These are phyloP conservation scores for Leptocoma aspasia DNA, from an alignment of 2,113 vertebrate genomes.

Conservation along the genomic window DNA sequence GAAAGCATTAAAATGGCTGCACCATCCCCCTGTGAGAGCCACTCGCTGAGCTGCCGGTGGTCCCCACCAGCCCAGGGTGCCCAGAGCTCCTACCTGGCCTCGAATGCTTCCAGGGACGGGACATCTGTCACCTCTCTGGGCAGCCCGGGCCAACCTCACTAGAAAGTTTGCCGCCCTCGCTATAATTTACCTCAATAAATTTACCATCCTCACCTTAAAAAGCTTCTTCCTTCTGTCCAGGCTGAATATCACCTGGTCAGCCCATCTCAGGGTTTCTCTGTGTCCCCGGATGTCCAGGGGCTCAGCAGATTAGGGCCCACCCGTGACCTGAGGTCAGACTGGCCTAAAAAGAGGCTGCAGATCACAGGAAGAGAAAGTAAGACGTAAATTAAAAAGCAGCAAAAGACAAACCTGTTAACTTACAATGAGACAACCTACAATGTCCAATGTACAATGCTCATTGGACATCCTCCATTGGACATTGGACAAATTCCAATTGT, in stretches of 20 bases:
- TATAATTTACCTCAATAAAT: accelerated
- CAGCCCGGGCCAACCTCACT: accelerated
- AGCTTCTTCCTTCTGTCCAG: accelerated
- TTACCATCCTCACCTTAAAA: accelerated
- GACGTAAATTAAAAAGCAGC: accelerated
- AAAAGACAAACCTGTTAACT: no score
- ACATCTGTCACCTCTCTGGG: no score
- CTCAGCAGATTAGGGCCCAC: background rate
- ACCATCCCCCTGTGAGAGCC: accelerated
- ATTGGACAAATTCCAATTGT: no score
- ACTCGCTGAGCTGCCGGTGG: accelerated
- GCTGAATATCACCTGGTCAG: accelerated
- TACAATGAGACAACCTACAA: accelerated
- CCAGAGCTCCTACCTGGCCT: background rate
- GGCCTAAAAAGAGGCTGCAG: background rate
- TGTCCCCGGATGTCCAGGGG: accelerated
- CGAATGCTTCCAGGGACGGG: accelerated
- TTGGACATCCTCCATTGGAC: no score
- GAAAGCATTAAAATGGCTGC: background rate
- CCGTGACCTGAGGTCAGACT: accelerated
- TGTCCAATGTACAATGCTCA: no score
- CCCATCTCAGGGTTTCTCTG: accelerated
- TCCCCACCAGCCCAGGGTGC: no score
- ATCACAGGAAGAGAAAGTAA: background rate
- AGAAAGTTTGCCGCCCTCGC: accelerated